These are phyloP conservation scores for Zosterops japonicus DNA, from an alignment of 2,113 vertebrate species.

Conservation along the genomic window DNA sequence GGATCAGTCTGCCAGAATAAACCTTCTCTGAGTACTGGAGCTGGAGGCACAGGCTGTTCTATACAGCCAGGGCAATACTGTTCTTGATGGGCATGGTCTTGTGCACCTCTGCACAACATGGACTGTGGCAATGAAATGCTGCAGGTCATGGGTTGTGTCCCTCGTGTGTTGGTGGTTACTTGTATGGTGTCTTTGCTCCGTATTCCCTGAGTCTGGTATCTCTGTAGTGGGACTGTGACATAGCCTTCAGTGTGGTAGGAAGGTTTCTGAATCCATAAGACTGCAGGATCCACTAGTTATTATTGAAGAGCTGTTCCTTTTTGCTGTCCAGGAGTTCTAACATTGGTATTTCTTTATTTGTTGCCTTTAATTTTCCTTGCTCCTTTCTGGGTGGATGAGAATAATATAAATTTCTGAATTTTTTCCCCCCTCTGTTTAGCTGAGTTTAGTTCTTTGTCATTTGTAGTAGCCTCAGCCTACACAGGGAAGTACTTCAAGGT, in stretches of 20 bases:
- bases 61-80: background rate
- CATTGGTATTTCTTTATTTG: background rate
- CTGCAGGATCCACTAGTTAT: background rate
- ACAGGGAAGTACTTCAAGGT: background rate
- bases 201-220: background rate
- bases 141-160: background rate
- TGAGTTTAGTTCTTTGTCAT: background rate
- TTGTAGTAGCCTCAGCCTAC: background rate
- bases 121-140: background rate
- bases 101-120: background rate
- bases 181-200: background rate
- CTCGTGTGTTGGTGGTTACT: background rate
- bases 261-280: background rate
- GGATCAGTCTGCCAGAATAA: background rate
- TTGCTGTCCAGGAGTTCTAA: background rate
- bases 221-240: background rate
- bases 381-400: background rate
- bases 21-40: background rate
- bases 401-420: background rate
- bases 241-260: background rate
- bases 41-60: background rate
- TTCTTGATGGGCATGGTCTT: background rate
- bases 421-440: background rate
- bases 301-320: background rate
- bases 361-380: background rate